These are phyloP conservation scores for Brachyrhaphis roseni DNA, from an alignment of 2,797 vertebrate species.

Conservation along the genomic window DNA sequence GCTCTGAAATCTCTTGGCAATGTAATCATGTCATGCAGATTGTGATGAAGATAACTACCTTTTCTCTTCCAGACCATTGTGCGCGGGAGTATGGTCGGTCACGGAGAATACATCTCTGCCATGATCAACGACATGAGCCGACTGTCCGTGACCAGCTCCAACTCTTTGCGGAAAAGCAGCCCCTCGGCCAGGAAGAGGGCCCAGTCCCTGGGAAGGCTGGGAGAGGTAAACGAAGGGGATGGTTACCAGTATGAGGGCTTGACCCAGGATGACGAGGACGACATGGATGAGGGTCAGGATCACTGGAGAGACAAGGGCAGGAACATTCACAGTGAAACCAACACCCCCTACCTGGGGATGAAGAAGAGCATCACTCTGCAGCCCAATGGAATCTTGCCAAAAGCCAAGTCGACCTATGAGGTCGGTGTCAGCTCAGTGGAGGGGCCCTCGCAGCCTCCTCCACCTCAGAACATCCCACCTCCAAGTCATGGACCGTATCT, in stretches of 20 bases:
- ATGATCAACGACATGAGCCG: slow-evolving; percentile 96
- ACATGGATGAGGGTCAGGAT: slow-evolving; percentile 79
- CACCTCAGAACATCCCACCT: slow-evolving; percentile 69
- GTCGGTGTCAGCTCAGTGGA: slow-evolving; percentile 80
- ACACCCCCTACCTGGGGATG: slow-evolving; percentile 88
- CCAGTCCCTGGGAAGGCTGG: slow-evolving; percentile 91
- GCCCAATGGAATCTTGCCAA: slow-evolving; percentile 87
- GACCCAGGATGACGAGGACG: slow-evolving; percentile 83
- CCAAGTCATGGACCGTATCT: slow-evolving; percentile 69
- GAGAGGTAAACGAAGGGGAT: slow-evolving; percentile 89
- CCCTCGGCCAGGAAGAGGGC: slow-evolving; percentile 91
- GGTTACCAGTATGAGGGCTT: slow-evolving; percentile 89
- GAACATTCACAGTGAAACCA: slow-evolving; percentile 85
- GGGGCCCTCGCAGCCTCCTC: slow-evolving; percentile 49
- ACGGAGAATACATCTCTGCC: slow-evolving; percentile 93
- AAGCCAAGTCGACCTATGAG: slow-evolving; percentile 90
- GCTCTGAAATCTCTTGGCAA: slow-evolving; percentile 46
- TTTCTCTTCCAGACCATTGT: slow-evolving; percentile 89
- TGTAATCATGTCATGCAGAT: slow-evolving; percentile 35
- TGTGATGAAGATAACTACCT: slow-evolving; percentile 52
- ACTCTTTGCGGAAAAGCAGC: slow-evolving; percentile 92
- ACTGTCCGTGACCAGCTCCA: slow-evolving; percentile 95
- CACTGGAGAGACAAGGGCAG: slow-evolving; percentile 86
- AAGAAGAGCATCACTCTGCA: slow-evolving; percentile 82
- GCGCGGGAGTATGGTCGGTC: slow-evolving; percentile 90